Evolutionary conservation across 2,888 invertebrate genomes (phyloP).

Genomic region (Itoplectis maculator): DNA sequence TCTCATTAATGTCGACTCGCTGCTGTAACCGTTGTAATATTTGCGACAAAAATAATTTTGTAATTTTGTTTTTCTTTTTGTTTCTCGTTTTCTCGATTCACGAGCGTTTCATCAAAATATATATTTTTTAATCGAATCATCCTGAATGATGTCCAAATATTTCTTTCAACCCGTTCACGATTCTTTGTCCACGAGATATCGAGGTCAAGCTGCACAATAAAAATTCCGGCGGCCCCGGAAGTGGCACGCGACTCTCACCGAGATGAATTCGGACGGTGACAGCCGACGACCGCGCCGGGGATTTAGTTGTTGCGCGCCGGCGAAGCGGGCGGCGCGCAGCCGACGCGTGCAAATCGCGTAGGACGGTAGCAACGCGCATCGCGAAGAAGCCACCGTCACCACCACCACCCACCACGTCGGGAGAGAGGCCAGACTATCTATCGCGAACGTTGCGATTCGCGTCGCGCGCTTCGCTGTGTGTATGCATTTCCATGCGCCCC

Average conservation of each 20-base stretch:
- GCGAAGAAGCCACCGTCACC: neutral
- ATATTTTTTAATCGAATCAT: too few relatives aligned
- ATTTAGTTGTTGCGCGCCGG: neutral
- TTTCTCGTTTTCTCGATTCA: too few relatives aligned
- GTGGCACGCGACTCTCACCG: neutral
- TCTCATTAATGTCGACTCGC: too few relatives aligned
- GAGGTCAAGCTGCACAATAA: neutral
- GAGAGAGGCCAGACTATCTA: slow-evolving; percentile 11
- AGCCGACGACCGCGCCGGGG: neutral
- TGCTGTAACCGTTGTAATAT: too few relatives aligned
- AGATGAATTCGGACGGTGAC: neutral
- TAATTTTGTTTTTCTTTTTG: too few relatives aligned
- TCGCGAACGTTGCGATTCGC: slow-evolving; percentile 45
- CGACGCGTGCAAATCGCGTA: slow-evolving; percentile 36
- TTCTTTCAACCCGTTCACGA: too few relatives aligned
- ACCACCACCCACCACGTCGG: neutral
- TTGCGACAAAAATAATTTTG: too few relatives aligned
- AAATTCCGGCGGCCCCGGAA: slow-evolving; percentile 3
- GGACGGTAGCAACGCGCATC: slow-evolving; percentile 31
- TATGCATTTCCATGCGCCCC: neutral
- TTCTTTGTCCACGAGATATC: neutral
- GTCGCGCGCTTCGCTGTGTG: slow-evolving; percentile 12
- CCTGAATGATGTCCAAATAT: too few relatives aligned
- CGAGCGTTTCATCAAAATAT: too few relatives aligned
- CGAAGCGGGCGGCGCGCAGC: neutral